Conservation (phyloP, 2,888 invertebrate species). For the Argyra leucocephala region DNA sequence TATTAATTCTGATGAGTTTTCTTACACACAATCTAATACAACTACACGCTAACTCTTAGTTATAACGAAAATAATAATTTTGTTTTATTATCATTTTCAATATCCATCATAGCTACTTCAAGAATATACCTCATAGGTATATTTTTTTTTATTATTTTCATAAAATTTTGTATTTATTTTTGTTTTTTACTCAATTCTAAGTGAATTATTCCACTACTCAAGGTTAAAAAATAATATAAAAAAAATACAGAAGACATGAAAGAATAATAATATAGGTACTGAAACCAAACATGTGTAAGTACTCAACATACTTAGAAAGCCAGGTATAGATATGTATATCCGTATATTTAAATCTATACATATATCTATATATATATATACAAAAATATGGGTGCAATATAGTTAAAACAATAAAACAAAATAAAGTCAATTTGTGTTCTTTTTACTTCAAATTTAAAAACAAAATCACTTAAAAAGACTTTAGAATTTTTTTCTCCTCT, state of each 20-base stretch:
- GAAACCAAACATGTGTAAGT: slow-evolving; percentile 4
- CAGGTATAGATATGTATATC: too few species aligned
- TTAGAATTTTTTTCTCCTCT: too few species aligned
- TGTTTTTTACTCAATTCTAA: too few species aligned
- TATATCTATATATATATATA: neutral
- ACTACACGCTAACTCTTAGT: too few species aligned
- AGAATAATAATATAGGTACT: neutral
- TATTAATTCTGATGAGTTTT: too few species aligned
- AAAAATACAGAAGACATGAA: neutral
- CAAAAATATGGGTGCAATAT: neutral
- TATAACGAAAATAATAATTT: too few species aligned
- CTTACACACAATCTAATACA: too few species aligned
- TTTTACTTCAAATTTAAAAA: too few species aligned
- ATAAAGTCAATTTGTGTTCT: neutral
- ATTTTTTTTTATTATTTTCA: slow-evolving; percentile 5
- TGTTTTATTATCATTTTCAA: too few species aligned
- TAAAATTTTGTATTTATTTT: neutral
- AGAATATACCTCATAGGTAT: neutral
- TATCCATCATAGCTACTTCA: neutral
- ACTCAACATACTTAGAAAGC: neutral
- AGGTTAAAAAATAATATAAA: neutral
- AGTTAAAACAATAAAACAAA: neutral
- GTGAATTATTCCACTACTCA: neutral
- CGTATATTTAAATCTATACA: neutral
- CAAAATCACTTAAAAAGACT: too few species aligned